Percentiles rank a stretch among this genome's conserved stretches.
phyloP scores from a whole-genome alignment of 2,888 invertebrate genomes.

The Sussaba pulchella region DNA sequence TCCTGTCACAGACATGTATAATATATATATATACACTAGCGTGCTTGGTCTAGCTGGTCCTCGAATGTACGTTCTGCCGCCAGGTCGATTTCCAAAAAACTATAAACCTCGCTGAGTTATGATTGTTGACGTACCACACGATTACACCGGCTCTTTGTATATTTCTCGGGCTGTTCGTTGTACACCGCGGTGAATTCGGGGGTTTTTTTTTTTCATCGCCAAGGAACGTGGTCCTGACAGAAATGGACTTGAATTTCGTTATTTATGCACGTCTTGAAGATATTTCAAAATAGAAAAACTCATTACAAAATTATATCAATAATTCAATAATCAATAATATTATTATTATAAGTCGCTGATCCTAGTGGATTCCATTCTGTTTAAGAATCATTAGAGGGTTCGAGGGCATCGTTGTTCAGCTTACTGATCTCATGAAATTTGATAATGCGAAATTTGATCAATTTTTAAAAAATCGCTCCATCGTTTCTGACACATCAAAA shows the following conservation, averaged over 20 bases:
- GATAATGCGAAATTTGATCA: too few species aligned
- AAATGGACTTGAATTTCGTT: constrained; percentile 68
- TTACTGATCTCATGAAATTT: too few species aligned
- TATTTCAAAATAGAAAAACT: constrained; percentile 66
- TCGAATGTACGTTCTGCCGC: constrained; percentile 49
- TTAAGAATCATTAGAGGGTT: neutral
- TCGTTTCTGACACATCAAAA: too few species aligned
- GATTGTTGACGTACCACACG: constrained; percentile 62
- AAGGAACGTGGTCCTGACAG: constrained; percentile 56
- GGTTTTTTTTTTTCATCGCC: constrained; percentile 53
- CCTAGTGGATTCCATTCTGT: neutral
- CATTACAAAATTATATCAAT: constrained; percentile 13
- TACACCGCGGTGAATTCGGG: constrained; percentile 29
- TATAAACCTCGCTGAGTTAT: constrained; percentile 76
- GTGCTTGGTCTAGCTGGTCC: constrained; percentile 1
- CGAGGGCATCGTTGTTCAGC: too few species aligned
- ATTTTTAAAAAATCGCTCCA: too few species aligned
- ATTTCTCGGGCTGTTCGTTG: neutral
- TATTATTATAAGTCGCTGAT: neutral
- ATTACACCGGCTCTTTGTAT: constrained; percentile 44
- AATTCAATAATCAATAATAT: neutral
- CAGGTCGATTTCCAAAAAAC: constrained; percentile 72
- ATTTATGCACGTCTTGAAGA: constrained; percentile 66
- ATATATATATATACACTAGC: neutral
- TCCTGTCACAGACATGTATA: constrained; percentile 21